A percentile compares a stretch with the other conserved stretches of the same genome.
Conservation (phyloP, 2,113 vertebrate genomes). For the Indri indri region DNA sequence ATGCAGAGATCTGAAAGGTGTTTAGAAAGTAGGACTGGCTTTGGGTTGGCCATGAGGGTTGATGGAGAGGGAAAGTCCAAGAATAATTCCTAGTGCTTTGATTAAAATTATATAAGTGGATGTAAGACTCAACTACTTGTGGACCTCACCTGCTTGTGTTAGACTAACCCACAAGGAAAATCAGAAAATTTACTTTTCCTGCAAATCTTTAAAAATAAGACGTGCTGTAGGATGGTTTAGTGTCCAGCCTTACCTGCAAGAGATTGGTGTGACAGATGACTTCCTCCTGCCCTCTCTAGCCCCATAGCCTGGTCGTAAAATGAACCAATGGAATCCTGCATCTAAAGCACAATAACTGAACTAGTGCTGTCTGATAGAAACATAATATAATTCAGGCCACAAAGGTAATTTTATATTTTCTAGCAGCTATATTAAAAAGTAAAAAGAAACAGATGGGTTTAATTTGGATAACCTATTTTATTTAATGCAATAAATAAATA, state of each 20-base stretch:
- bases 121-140: not conserved
- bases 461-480: not conserved
- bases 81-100: not conserved
- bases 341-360: not conserved
- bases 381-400: not conserved
- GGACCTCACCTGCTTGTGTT: not conserved
- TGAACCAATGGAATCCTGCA: not conserved
- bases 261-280: not conserved
- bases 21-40: not conserved
- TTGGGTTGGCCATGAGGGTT: not conserved
- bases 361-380: not conserved
- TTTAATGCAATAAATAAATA: not conserved
- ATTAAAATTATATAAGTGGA: not conserved
- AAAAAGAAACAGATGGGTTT: not conserved
- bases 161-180: not conserved
- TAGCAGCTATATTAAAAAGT: not conserved
- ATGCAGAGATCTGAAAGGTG: not conserved
- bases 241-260: not conserved
- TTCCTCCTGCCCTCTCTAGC: not conserved
- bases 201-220: slow-evolving; percentile 13
- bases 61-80: not conserved
- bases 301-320: not conserved
- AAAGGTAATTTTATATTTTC: not conserved
- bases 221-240: not conserved
- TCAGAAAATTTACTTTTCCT: not conserved